Evolutionary conservation across 2,113 vertebrate genomes (phyloP), one percentile per base, ranked within the genome.

Genomic region (Tupaia tana): DNA sequence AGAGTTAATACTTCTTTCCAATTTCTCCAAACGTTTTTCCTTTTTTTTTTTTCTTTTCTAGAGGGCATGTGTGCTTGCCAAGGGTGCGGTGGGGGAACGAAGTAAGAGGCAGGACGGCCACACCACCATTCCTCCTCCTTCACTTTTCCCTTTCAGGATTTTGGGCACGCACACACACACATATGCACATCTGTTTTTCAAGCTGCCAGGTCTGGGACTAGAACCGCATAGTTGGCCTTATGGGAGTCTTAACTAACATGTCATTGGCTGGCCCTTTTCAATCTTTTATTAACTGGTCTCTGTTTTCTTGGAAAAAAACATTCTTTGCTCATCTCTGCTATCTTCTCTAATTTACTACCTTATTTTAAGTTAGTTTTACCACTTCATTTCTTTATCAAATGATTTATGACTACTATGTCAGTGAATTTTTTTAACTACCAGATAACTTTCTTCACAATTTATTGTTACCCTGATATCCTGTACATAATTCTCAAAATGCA

Each of bases 391-490:
- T 73, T 91, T 43, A 71, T 78, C 78, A 92, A 94, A 88, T 52
- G 20, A 89, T 82, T 20, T 81, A 61, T 71, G 31, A 90, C 9
- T 78, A 18, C 14, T 63, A 0, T 34, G 18, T 71, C 43, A 91
- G 24, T 54, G 29, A 43, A n/a, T 90, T 31, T 29, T 90, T 87
- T 93, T n/a, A 78, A 29, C 59, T 22, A 93, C 12, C 7, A 88
- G 83, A 63, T 87, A 84, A 93, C 84, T 96, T 90, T 84, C 52
- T 95, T 90, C 22, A 59, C 90, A 93, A 86, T 12, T 61, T 78
- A 95, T 9, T 78, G 16, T 64, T 85, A 90, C 66, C 54, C 54
- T 89, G 6, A 58, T 87, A 83, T 59, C 4, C 20, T 84, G 13
- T 25, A 90, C 7, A 79, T 52, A 79, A 92, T 80, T 69, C 34